Percentiles rank a stretch among this genome's conserved stretches.
These are phyloP conservation scores for Ceratoteleas bidentatus DNA, from an alignment of 1,140 invertebrate genomes.

Conservation along the genomic window DNA sequence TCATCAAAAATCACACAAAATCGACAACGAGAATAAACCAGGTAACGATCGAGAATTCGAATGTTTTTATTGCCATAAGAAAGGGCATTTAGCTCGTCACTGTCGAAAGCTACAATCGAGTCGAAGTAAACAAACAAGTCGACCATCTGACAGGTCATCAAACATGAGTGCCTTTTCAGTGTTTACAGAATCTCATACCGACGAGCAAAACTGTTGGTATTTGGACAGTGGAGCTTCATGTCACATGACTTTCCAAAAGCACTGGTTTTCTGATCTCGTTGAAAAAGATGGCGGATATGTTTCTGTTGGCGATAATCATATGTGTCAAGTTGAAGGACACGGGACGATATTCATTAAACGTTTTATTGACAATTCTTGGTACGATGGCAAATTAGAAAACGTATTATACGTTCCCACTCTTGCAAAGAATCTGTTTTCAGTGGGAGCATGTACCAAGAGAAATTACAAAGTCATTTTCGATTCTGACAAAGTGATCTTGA, in stretches of 20 bases:
- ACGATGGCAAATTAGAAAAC: constrained; percentile 22
- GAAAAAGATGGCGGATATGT: constrained; percentile 8
- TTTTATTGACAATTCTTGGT: constrained; percentile 5
- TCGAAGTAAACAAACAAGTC: background rate
- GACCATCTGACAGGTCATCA: background rate
- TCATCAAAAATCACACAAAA: too few species aligned
- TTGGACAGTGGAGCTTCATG: constrained; percentile 31
- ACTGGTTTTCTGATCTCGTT: constrained; percentile 23
- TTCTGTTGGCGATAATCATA: constrained; percentile 19
- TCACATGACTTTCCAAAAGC: constrained; percentile 27
- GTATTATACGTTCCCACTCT: constrained; percentile 25
- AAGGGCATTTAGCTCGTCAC: constrained; percentile 24
- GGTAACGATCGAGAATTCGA: constrained; percentile 4
- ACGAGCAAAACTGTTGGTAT: constrained; percentile 27
- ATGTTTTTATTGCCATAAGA: constrained; percentile 42
- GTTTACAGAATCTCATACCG: background rate
- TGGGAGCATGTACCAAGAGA: constrained; percentile 14
- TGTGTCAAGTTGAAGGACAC: constrained; percentile 28
- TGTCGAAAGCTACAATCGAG: constrained; percentile 4
- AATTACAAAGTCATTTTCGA: constrained; percentile 11
- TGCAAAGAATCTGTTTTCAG: constrained; percentile 35
- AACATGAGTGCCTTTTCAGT: background rate
- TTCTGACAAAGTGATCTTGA: constrained; percentile 2
- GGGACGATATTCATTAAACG: constrained; percentile 22
- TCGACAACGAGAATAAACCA: background rate